Conservation (phyloP, 2,888 invertebrate genomes). For the Hydroisotoma schaefferi region DNA sequence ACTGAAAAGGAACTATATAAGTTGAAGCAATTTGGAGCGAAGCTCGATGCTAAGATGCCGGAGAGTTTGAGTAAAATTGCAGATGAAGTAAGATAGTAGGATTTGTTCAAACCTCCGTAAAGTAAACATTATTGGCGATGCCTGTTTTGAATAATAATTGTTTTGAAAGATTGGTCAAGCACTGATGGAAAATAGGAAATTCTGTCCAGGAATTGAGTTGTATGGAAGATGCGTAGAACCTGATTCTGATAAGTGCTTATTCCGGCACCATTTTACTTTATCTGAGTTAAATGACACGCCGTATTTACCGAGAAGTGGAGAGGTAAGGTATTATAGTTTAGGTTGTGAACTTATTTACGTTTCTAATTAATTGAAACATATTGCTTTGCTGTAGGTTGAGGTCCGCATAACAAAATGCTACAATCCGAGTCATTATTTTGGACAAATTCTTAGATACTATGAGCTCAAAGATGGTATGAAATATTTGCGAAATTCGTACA, state of each 20-base stretch:
- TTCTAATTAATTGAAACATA: no score
- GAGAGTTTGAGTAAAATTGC: constrained; percentile 10
- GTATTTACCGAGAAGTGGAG: constrained; percentile 17
- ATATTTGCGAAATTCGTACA: not conserved
- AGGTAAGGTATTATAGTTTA: no score
- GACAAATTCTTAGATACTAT: constrained; percentile 18
- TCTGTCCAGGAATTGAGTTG: constrained; percentile 7
- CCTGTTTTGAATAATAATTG: no score
- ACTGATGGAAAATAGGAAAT: no score
- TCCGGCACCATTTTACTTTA: constrained; percentile 12
- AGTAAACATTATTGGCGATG: no score
- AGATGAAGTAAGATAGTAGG: no score
- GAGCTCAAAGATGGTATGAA: constrained; percentile 5
- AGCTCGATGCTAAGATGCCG: constrained; percentile 10
- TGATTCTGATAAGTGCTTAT: constrained; percentile 8
- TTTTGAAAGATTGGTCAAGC: no score
- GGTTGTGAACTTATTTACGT: no score
- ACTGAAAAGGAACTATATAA: constrained; percentile 16
- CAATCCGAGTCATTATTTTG: constrained; percentile 28
- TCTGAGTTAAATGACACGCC: constrained; percentile 8
- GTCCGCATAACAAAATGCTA: constrained; percentile 18
- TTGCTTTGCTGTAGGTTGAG: constrained; percentile 24
- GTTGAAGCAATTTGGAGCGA: constrained; percentile 15
- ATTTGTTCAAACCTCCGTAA: no score
- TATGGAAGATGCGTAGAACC: constrained; percentile 23